Evolutionary conservation across 2,113 vertebrate genomes (phyloP), one percentile per base, ranked within the genome.

Genomic region (Gopherus flavomarginatus): DNA sequence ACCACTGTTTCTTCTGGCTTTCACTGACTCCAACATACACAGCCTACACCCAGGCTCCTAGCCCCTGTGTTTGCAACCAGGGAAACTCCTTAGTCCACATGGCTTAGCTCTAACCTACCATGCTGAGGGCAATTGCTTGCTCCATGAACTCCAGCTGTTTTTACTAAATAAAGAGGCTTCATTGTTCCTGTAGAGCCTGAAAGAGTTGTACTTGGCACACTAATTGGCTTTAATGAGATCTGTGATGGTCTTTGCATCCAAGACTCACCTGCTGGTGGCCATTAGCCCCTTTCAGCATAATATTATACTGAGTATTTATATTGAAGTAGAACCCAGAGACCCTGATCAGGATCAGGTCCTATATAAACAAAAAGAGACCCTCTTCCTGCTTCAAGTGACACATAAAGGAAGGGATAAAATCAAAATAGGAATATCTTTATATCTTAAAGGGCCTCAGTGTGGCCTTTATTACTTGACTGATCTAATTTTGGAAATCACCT

Each of bases 231-330:
- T 57, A 72, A 62, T 10, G 19, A 3, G 1, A 3, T 80, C 80
- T 89, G 2, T 53, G 81, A 19, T 14, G 57, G 59, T 3, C 59
- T 91, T 89, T 57, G 86, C 69, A 89, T 42, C 42, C 38, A 62
- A 56, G 12, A 47, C 4, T 54, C 78, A 42, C 27, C 16, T 38
- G 35, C 19, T 50, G n/a, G 5, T 38, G 89, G 52, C 5, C 62
- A 59, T 24, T 26, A 69, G 10, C 42, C 77, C 2, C n/a, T 42
- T 56, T 83, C 72, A 85, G 86, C 27, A 27, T 91, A 86, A 72
- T 0, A 0, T 27, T 17, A 0, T 16, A 27, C 13, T 52, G 53
- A 59, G 35, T 53, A 81, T 57, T 50, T 93, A 42, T 2, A 38
- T 6, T 53, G 5, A 54, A 35, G 27, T 78, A 31, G 11, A 81